Evolutionary conservation across 2,888 invertebrate species (phyloP).

Genomic region (Chromoteleia sp.): DNA sequence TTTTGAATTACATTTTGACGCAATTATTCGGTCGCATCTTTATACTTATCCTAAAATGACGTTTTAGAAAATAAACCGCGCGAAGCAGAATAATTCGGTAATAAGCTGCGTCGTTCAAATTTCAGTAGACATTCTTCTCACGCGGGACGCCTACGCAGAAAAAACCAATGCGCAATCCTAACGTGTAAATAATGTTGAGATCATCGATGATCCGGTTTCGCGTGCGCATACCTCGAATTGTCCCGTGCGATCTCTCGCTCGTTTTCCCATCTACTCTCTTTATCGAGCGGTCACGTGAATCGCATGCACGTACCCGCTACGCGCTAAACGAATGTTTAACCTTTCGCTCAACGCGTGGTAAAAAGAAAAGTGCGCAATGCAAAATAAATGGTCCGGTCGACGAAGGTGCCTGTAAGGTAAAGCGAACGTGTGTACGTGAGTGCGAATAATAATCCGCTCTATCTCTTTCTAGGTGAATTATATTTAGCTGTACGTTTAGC

Average conservation of each 20-base stretch:
- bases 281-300: conserved; percentile 62
- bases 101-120: conserved; percentile 14
- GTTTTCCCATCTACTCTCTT: conserved; percentile 53
- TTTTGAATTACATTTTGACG: too few species aligned
- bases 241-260: conserved; percentile 46
- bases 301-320: conserved; percentile 60
- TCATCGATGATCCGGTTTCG: conserved; percentile 56
- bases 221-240: conserved; percentile 51
- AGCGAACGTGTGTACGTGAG: conserved; percentile 45
- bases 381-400: conserved; percentile 65
- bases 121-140: conserved; percentile 28
- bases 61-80: not conserved
- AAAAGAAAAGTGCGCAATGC: conserved; percentile 67
- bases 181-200: conserved; percentile 47
- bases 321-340: conserved; percentile 69
- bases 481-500: conserved; percentile 12
- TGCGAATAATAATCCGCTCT: conserved; percentile 46
- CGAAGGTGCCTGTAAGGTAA: conserved; percentile 57
- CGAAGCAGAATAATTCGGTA: not conserved
- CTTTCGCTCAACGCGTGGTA: conserved; percentile 67
- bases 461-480: conserved; percentile 30
- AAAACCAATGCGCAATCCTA: conserved; percentile 31
- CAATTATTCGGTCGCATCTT: not conserved
- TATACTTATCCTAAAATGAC: not conserved
- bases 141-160: conserved; percentile 38